Percentiles rank a stretch among this genome's conserved stretches.
Conservation (phyloP, 2,797 vertebrate species). For the Phalanger gymnotis region DNA sequence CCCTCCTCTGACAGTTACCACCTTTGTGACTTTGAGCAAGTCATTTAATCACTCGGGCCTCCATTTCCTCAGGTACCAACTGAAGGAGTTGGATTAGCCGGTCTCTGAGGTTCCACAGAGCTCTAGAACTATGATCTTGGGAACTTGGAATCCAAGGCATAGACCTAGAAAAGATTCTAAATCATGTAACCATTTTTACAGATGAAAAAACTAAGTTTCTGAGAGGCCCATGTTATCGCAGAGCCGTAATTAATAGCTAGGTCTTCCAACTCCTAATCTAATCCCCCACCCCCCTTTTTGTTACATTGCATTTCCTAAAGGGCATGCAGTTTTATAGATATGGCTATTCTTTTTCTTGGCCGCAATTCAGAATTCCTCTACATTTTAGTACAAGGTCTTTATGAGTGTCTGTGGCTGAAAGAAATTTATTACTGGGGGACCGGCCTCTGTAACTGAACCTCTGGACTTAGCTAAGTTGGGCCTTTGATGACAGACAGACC, state of each 20-base stretch:
- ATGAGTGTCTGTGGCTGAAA: background rate
- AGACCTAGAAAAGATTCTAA: background rate
- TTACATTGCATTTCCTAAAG: background rate
- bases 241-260: background rate
- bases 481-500: background rate
- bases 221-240: accelerated
- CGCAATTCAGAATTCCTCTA: background rate
- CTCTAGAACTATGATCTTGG: background rate
- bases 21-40: background rate
- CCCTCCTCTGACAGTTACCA: background rate
- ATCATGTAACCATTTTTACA: background rate
- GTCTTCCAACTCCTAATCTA: background rate
- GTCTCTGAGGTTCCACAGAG: background rate
- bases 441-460: background rate
- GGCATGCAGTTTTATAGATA: background rate
- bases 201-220: background rate
- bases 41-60: background rate
- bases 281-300: background rate
- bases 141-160: background rate
- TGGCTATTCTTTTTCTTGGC: background rate
- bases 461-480: background rate
- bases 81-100: background rate
- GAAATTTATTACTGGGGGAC: background rate
- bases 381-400: background rate
- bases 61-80: background rate